Conservation (phyloP, 2,888 invertebrate genomes). For the Halictus quadricinctus region DNA sequence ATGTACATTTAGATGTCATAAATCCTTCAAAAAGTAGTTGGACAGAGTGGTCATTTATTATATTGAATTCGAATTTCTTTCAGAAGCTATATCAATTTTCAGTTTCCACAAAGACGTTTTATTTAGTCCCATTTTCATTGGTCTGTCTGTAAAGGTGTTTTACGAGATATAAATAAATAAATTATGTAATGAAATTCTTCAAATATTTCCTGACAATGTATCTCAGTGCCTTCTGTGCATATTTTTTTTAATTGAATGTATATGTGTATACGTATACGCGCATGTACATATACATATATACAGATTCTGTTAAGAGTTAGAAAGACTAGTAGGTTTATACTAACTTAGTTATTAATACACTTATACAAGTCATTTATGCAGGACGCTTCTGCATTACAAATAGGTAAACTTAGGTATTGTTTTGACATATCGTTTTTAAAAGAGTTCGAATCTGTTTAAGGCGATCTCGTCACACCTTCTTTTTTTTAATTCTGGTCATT, state of each 20-base stretch:
- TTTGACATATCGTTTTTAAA: constrained; percentile 30
- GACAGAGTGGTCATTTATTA: constrained; percentile 65
- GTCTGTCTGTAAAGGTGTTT: constrained; percentile 65
- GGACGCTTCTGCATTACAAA: constrained; percentile 36
- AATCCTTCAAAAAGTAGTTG: constrained; percentile 70
- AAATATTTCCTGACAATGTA: constrained; percentile 37
- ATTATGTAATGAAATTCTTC: constrained; percentile 48
- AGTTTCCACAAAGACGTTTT: constrained; percentile 59
- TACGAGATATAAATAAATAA: constrained; percentile 58
- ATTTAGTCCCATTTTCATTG: constrained; percentile 71
- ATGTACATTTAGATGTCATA: constrained; percentile 67
- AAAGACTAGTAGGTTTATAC: constrained; percentile 67
- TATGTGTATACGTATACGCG: constrained; percentile 17
- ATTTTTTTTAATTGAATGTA: constrained; percentile 35
- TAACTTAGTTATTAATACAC: constrained; percentile 60
- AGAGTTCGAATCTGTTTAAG: constrained; percentile 45
- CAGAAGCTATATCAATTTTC: constrained; percentile 60
- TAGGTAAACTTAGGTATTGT: constrained; percentile 54
- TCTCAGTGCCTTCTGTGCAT: constrained; percentile 40
- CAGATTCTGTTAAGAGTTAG: constrained; percentile 63
- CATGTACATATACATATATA: constrained; percentile 42
- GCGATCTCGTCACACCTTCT: constrained; percentile 28
- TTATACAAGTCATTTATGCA: constrained; percentile 51
- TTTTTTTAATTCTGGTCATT: constrained; percentile 33
- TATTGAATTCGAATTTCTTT: constrained; percentile 59